Percentiles rank a stretch among this genome's conserved stretches.
Conservation (phyloP, 2,113 vertebrate genomes). For the Rhombomys opimus region DNA sequence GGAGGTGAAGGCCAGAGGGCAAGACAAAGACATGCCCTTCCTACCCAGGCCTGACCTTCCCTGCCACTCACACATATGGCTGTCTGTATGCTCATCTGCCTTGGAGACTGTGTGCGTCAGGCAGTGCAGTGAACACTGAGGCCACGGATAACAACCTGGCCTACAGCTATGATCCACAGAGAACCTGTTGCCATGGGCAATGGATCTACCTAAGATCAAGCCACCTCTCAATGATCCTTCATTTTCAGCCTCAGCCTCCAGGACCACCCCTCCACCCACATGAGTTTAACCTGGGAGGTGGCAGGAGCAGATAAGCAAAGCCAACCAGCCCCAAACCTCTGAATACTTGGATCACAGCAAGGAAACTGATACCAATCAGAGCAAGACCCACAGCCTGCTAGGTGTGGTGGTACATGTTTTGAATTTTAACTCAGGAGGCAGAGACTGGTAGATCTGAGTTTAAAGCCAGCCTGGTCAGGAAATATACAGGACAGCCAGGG, state of each 20-base stretch:
- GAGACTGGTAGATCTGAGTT: neutral
- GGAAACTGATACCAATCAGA: neutral
- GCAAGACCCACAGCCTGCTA: neutral
- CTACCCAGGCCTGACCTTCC: neutral
- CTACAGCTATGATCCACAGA: neutral
- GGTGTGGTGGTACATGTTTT: neutral
- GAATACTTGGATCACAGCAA: neutral
- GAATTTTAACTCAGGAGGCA: neutral
- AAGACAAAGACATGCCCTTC: neutral
- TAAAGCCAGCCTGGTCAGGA: neutral
- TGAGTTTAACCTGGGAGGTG: neutral
- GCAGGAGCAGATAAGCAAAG: too few relatives aligned
- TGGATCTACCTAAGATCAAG: neutral
- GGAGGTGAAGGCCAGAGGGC: too few relatives aligned
- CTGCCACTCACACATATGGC: neutral
- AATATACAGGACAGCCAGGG: neutral
- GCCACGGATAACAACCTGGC: neutral
- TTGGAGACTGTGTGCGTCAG: neutral
- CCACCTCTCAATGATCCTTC: neutral
- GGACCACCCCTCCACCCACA: neutral
- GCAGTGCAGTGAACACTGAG: neutral
- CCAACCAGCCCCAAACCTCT: neutral
- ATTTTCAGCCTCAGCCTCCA: neutral
- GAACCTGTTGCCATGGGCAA: neutral
- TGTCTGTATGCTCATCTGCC: neutral